These are phyloP conservation scores for Taxidea taxus DNA, from an alignment of 2,113 vertebrate species.

Conservation along the genomic window DNA sequence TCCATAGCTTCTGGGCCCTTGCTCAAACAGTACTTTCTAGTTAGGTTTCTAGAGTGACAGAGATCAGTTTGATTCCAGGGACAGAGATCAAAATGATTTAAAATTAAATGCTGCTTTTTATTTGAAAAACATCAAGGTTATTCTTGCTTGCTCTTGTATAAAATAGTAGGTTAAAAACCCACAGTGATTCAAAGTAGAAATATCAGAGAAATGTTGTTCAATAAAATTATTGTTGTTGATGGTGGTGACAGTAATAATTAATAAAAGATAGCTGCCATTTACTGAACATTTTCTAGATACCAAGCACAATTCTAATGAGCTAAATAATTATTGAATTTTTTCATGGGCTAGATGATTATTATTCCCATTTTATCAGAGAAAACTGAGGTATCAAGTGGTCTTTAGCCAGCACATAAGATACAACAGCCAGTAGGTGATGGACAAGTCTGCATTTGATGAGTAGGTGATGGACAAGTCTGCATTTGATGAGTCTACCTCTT, in stretches of 20 bases:
- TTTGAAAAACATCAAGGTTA: slow-evolving; percentile 14
- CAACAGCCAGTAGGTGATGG: background rate
- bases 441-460: too few species aligned
- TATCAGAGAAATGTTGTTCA: background rate
- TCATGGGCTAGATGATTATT: background rate
- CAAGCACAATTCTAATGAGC: background rate
- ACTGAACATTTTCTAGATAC: background rate
- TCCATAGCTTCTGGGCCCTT: background rate
- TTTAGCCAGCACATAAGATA: background rate
- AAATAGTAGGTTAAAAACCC: background rate
- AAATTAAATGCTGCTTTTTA: background rate
- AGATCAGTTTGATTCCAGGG: background rate
- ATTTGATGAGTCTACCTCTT: too few species aligned
- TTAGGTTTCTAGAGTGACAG: background rate
- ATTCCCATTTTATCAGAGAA: background rate
- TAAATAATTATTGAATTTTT: background rate
- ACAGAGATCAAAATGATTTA: background rate
- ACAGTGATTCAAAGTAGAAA: background rate
- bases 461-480: background rate
- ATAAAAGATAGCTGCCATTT: background rate
- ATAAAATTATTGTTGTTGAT: background rate
- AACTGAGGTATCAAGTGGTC: background rate
- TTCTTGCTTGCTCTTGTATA: background rate
- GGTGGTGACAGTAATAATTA: background rate
- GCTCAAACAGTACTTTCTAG: background rate